Conservation (phyloP, 1,140 invertebrate genomes). For the Pentalonia nigronervosa region DNA sequence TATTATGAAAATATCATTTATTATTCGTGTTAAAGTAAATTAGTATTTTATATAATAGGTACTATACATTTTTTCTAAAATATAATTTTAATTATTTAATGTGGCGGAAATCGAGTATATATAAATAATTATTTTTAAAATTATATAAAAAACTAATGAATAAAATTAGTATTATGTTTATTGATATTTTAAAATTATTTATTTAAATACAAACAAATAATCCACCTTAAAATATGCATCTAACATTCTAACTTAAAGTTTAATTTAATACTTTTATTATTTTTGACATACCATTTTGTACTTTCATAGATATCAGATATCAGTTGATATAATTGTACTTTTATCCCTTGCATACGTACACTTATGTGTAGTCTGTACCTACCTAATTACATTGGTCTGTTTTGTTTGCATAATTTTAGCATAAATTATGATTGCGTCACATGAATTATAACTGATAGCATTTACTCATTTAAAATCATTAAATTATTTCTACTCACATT, state of each 20-base stretch:
- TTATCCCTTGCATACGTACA: background rate
- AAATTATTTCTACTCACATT: conserved; percentile 7
- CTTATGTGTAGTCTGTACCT: background rate
- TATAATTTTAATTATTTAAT: too few species aligned
- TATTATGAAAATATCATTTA: too few species aligned
- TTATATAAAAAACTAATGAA: too few species aligned
- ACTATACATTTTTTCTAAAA: too few species aligned
- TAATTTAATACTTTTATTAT: background rate
- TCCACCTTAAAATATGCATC: too few species aligned
- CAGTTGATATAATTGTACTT: background rate
- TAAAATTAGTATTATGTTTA: too few species aligned
- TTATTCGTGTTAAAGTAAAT: too few species aligned
- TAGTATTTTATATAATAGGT: too few species aligned
- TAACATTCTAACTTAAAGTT: background rate
- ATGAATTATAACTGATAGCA: background rate
- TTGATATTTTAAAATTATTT: too few species aligned
- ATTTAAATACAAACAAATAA: too few species aligned
- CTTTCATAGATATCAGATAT: background rate
- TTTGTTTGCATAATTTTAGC: background rate
- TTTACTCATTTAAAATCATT: background rate
- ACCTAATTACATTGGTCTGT: background rate
- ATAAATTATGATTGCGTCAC: background rate
- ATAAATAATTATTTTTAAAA: too few species aligned
- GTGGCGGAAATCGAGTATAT: too few species aligned
- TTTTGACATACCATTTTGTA: background rate